Evolutionary conservation across 2,888 invertebrate species (phyloP), one percentile per base, ranked within the genome.

Genomic region (Drosophila ezoana): DNA sequence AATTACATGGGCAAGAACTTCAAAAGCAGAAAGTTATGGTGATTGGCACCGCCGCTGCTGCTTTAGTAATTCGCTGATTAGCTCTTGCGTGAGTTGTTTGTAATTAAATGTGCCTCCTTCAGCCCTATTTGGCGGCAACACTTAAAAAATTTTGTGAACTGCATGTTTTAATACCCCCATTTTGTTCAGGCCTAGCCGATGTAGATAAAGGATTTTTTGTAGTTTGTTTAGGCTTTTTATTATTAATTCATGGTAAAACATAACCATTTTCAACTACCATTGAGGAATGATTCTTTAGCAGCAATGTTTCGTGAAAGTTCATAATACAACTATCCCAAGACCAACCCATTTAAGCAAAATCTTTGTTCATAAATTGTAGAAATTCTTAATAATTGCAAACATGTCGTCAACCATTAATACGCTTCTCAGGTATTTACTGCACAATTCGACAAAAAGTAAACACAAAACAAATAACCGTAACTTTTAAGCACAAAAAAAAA

Each of bases 381-480:
- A 28, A 28, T 28, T 8, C 28, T 28, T 28, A 28, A 8, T 8
- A 28, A 8, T 28, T 8, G 28, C 10, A n/a, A 60, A 38, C 16
- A 13, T n/a, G 41, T 5, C 32, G 2, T n/a, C 9, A 18, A 47
- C 47, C 57, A 44, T 70, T 71, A 66, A 67, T 67, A 67, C 52
- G 61, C 65, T 63, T 54, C 72, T 65, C 74, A 71, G 65, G 70
- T 68, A 61, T 49, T 35, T 14, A 14, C 20, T 67, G 48, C 48
- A 67, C 64, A 63, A 45, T 37, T 20, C 58, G 74, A 70, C 20
- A 63, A 56, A 45, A 38, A 35, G 38, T 48, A 54, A 62, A 65
- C 60, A 64, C 66, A 61, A 70, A 67, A 72, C 71, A 84, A 87
- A 81, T 84, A 67, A 67, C 59, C 66, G 60, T 63, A 79, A 69